Base-by-base conservation (phyloP, 2,888 invertebrate species). In the Atrina japonica region DNA sequence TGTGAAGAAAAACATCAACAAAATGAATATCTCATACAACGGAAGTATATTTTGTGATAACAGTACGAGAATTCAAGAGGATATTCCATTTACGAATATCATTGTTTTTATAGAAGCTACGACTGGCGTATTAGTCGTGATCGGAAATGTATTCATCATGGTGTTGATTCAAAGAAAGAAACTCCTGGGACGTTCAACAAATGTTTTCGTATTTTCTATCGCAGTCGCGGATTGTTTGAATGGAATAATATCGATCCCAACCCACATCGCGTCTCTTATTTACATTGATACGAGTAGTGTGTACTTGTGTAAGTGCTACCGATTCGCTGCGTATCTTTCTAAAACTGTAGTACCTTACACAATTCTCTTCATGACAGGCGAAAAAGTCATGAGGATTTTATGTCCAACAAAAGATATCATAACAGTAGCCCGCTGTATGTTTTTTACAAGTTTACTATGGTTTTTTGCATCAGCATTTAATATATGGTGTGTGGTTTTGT, bases 401-500 rank as follows among this genome's bases (percentile, higher is more conserved):
- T 72, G 77, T 23, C 81, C 81, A 0, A 77, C 81, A 2, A 61
- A 76, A 25, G 75, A 80, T 25, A 77, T 82, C 2, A 50, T 72
- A n/a, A 80, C 81, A 1, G 78, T 82, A 1, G 84, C 83, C n/a
- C 55, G 82, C 16, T 83, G 83, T 61, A 80, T 88, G 78, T 88
- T 88, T 72, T 86, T 85, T 49, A 84, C 86, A n/a, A 86, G 83
- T 61, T 71, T 88, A 14, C 79, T 86, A 14, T 88, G 88, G 88
- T 88, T 88, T 75, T 88, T 87, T 68, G 83, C 86, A 0, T 80
- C 86, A 0, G 84, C 88, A 7, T 88, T 85, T 68, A 88, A 87
- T 71, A 81, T 88, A 23, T 88, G 88, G 88, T 77, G 84, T 27
- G 81, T 85, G 23, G 83, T 86, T 6, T 76, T 86, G 40, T 86